Conservation (phyloP, 1,140 invertebrate genomes). For the Vanessa tameamea region DNA sequence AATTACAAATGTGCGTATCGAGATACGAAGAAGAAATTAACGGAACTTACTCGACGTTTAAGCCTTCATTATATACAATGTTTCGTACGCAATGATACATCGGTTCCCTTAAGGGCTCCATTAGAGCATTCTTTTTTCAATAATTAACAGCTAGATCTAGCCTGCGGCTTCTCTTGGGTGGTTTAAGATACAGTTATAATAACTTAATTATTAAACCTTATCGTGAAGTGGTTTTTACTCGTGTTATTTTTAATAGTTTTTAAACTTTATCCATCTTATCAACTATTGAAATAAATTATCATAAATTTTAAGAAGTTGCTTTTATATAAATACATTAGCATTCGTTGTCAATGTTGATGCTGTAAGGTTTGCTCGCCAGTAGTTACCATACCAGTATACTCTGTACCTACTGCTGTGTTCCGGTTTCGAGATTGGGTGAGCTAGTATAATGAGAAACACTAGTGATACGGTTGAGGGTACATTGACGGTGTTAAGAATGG, state of each 20-base stretch:
- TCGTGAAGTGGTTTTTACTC: too few species aligned
- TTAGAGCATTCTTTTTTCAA: conserved; percentile 13
- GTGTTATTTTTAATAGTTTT: background rate
- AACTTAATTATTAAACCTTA: background rate
- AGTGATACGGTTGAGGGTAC: too few species aligned
- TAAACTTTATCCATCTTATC: background rate
- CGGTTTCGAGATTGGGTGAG: too few species aligned
- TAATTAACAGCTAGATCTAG: conserved; percentile 15
- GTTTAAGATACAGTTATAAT: conserved; percentile 12
- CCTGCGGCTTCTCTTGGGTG: conserved; percentile 12
- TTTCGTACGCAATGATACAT: conserved; percentile 14
- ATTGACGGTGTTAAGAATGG: too few species aligned
- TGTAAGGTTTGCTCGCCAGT: too few species aligned
- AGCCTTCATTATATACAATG: background rate
- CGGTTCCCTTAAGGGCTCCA: conserved; percentile 20
- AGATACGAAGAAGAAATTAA: conserved; percentile 2
- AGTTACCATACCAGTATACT: too few species aligned
- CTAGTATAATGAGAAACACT: too few species aligned
- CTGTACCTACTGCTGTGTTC: too few species aligned
- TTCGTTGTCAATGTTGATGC: too few species aligned
- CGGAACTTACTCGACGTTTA: background rate
- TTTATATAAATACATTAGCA: too few species aligned
- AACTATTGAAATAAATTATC: background rate
- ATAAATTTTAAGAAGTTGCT: too few species aligned
- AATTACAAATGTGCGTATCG: conserved; percentile 1